Base-by-base conservation (phyloP, 2,797 vertebrate species). In the Melanogrammus aeglefinus region DNA sequence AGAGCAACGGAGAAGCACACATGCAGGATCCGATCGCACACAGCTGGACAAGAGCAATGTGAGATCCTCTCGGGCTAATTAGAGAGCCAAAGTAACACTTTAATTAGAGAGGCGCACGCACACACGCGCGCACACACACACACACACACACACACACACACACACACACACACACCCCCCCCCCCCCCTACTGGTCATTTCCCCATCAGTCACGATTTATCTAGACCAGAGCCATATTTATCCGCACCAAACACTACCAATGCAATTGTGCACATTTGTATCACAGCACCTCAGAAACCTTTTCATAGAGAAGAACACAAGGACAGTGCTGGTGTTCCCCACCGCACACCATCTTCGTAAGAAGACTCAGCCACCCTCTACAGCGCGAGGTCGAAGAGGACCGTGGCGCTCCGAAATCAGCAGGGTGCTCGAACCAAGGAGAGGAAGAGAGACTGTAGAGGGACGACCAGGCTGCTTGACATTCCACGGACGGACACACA, bases 51-150 rank as follows among this genome's bases (percentile, higher is more conserved):
- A 82, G 82, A 74, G 84, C 81, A 87, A 81, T 70, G 80, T n/a
- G 79, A 88, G 83, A 78, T 87, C 75, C 82, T 89, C 78, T 82
- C 74, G 0, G 75, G 84, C 76, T 90, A 92, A 92, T 90, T 91
- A 92, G 36, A 91, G 91, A 89, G 81, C 81, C 57, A 77, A 78
- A 73, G 76, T 82, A 83, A 83, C 72, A 80, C 47, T 41, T 75
- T 47, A 74, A 75, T 71, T 39, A 79, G 66, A 72, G 70, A 36
- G 31, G 13, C 38, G 38, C 27, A 51, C 35, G 1, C 47, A 21
- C 27, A 36, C 33, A 27, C 31, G 9, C 72, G n/a, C 29, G 0
- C 44, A 73, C 31, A 31, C 77, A 41, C 76, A 33, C 39, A 38
- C 51, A 69, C 5, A 29, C 73, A 74, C 73, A 21, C 33, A 36